Base-by-base conservation (phyloP, 2,113 vertebrate species). In the Neogobius melanostomus region DNA sequence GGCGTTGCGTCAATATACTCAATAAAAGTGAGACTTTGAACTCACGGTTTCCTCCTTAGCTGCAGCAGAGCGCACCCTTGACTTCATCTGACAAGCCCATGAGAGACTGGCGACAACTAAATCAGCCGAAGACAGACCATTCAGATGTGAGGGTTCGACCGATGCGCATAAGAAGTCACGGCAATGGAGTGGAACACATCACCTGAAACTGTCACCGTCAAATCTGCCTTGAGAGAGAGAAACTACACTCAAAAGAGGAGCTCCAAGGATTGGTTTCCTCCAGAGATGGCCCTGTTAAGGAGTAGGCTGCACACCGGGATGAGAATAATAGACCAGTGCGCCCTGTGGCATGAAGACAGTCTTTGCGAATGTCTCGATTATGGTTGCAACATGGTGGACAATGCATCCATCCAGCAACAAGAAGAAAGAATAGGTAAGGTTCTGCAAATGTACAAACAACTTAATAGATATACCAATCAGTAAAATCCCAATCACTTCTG, bases 211-310 rank as follows among this genome's bases (percentile, higher is more conserved):
- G 6, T 11, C 8, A 69, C 50, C 56, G 0, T 53, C 21, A 16
- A 9, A 12, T 14, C 48, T 14, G 44, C 16, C 62, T 46, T 47
- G 36, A 66, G 45, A 53, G 44, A 7, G 2, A 6, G 15, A 8
- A 68, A 51, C 11, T 15, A 63, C 49, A 1, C 0, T 4, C 57
- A 12, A 21, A 85, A 76, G 54, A 80, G 79, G 53, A 80, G 64
- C 71, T 83, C 74, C 21, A 87, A 85, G 68, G 72, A 80, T 50
- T 80, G 65, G 63, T 75, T 28, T 42, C 81, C 74, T 76, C 80
- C 80, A 4, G 42, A 75, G 4, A 45, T 87, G 69, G 76, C 66
- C 4, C 17, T 61, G 7, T 51, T 61, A 48, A 79, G 66, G 48
- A 72, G 17, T 47, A 69, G 42, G 28, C 8, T 68, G 68, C 15